Evolutionary conservation across 2,888 invertebrate species (phyloP).

Genomic region (Eledona agricola): DNA sequence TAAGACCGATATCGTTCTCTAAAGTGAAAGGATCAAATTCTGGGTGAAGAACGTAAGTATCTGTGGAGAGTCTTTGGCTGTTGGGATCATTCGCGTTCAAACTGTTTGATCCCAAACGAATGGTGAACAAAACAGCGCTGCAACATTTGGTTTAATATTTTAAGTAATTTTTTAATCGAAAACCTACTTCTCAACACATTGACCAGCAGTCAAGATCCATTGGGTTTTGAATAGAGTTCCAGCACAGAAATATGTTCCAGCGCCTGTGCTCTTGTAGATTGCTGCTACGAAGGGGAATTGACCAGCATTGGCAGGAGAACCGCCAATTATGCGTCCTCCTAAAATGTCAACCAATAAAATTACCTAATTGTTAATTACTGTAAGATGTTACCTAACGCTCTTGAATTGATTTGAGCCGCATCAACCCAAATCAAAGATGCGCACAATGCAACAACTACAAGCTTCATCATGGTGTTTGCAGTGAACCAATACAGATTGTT

Average conservation of each 20-base stretch:
- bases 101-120: constrained; percentile 14
- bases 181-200: constrained; percentile 10
- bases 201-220: constrained; percentile 13
- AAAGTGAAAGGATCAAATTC: constrained; percentile 12
- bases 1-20: constrained; percentile 16
- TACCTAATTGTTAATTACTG: not conserved
- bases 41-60: constrained; percentile 14
- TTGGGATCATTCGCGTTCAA: constrained; percentile 12
- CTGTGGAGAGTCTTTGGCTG: constrained; percentile 7
- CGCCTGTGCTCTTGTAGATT: not conserved
- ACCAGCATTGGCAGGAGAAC: constrained; percentile 1
- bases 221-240: constrained; percentile 7
- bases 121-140: constrained; percentile 2
- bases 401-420: not conserved
- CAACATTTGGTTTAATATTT: not conserved
- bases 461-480: constrained; percentile 3
- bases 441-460: not conserved
- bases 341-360: too few relatives aligned
- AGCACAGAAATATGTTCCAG: constrained; percentile 7
- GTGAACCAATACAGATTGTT: not conserved
- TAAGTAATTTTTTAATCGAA: not conserved
- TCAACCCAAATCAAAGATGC: not conserved
- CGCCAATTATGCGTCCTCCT: constrained; percentile 6
- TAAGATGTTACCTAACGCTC: constrained; percentile 1
- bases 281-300: constrained; percentile 12